Percentiles rank a stretch among this genome's conserved stretches.
phyloP scores from a whole-genome alignment of 2,888 invertebrate species.

The Leucophora obtusa region DNA sequence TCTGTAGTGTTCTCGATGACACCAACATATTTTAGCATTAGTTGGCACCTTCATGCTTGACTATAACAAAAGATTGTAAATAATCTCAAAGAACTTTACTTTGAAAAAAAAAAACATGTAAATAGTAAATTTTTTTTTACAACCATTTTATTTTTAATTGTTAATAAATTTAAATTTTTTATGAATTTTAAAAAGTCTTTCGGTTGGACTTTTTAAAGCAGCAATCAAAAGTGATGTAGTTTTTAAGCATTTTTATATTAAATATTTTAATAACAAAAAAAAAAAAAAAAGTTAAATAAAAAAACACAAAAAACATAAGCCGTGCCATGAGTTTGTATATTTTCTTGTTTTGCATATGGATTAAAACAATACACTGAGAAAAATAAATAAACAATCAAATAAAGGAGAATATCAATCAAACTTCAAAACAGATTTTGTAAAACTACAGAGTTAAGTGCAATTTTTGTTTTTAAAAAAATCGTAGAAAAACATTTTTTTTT shows the following conservation, averaged over 20 bases:
- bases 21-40: slow-evolving; percentile 55
- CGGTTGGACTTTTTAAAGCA: slow-evolving; percentile 67
- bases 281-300: slow-evolving; percentile 69
- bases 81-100: slow-evolving; percentile 56
- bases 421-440: slow-evolving; percentile 1
- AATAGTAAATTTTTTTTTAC: slow-evolving; percentile 47
- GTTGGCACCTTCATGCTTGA: slow-evolving; percentile 63
- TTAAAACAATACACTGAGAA: slow-evolving; percentile 31
- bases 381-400: slow-evolving; percentile 19
- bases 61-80: slow-evolving; percentile 9
- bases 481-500: not conserved
- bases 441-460: slow-evolving; percentile 25
- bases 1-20: slow-evolving; percentile 30
- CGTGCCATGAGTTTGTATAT: slow-evolving; percentile 60
- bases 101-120: slow-evolving; percentile 35
- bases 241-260: slow-evolving; percentile 70
- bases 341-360: slow-evolving; percentile 25
- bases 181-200: slow-evolving; percentile 60
- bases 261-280: slow-evolving; percentile 62
- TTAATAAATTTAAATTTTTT: slow-evolving; percentile 32
- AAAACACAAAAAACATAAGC: slow-evolving; percentile 51
- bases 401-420: slow-evolving; percentile 26
- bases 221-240: slow-evolving; percentile 78
- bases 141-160: slow-evolving; percentile 26
- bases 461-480: slow-evolving; percentile 14